Conservation (phyloP, 2,888 invertebrate species). For the Cosmorhoe ocellata region DNA sequence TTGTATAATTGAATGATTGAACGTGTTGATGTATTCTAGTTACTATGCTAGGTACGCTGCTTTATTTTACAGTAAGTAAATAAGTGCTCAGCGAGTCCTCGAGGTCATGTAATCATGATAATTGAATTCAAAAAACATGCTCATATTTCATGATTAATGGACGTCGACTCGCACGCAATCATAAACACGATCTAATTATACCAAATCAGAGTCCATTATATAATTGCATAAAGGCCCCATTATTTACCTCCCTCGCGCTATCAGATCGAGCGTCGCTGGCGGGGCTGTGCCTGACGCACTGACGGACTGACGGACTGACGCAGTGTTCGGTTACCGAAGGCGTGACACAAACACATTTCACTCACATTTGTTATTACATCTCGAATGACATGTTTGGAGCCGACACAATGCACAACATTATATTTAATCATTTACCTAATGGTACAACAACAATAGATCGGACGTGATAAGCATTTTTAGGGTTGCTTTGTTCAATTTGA, state of each 20-base stretch:
- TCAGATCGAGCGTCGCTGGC: too few species aligned
- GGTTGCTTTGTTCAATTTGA: constrained; percentile 35
- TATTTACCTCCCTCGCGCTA: constrained; percentile 34
- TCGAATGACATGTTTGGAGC: constrained; percentile 40
- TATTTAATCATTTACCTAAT: constrained; percentile 57
- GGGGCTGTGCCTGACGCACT: too few species aligned
- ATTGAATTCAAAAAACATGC: background rate
- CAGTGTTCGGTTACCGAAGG: constrained; percentile 20
- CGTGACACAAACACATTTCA: constrained; percentile 30
- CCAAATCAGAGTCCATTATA: constrained; percentile 18
- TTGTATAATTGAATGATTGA: too few species aligned
- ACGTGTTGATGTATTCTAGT: too few species aligned
- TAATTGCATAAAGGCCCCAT: constrained; percentile 34
- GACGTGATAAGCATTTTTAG: constrained; percentile 46
- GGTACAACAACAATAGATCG: constrained; percentile 36
- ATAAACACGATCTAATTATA: constrained; percentile 22
- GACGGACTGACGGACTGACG: background rate
- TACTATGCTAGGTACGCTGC: too few species aligned
- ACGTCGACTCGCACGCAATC: constrained; percentile 12
- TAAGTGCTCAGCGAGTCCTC: too few species aligned
- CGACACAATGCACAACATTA: constrained; percentile 46
- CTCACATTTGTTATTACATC: constrained; percentile 33
- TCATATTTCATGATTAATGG: constrained; percentile 2
- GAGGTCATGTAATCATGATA: too few species aligned
- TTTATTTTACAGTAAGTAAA: too few species aligned